These are phyloP conservation scores for Plebejus melissa DNA, from an alignment of 2,888 invertebrate genomes.

Conservation along the genomic window DNA sequence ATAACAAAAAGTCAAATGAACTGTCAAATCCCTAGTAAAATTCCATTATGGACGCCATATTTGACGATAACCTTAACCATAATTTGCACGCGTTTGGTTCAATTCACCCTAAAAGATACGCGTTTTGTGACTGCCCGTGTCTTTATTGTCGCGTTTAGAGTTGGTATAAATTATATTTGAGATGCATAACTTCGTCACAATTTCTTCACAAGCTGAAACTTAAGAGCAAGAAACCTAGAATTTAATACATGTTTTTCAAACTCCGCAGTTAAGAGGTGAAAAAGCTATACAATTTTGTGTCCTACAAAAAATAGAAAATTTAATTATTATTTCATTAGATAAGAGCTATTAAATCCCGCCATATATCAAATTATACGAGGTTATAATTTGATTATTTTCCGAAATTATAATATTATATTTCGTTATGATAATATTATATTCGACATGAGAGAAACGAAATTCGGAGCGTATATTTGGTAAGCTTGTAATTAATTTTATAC, in stretches of 20 bases:
- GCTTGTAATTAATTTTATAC: slow-evolving; percentile 21
- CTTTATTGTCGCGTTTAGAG: background rate
- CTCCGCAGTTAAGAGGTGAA: too few species aligned
- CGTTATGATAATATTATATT: background rate
- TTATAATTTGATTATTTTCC: background rate
- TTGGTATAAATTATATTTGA: too few species aligned
- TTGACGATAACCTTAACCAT: too few species aligned
- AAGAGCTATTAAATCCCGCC: background rate
- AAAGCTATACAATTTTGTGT: background rate
- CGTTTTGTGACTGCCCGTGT: background rate
- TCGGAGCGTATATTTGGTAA: background rate
- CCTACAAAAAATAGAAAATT: background rate
- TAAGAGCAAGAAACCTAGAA: background rate
- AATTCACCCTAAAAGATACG: too few species aligned
- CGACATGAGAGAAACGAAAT: background rate
- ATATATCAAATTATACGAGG: background rate
- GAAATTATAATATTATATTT: background rate
- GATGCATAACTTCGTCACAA: background rate
- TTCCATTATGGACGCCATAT: too few species aligned
- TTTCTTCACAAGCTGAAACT: too few species aligned
- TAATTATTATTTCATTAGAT: background rate
- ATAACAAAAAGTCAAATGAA: too few species aligned
- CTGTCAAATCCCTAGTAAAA: too few species aligned
- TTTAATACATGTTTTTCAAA: background rate
- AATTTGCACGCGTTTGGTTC: too few species aligned